Evolutionary conservation across 2,113 vertebrate species (phyloP).

Genomic region (Scartelaos histophorus): DNA sequence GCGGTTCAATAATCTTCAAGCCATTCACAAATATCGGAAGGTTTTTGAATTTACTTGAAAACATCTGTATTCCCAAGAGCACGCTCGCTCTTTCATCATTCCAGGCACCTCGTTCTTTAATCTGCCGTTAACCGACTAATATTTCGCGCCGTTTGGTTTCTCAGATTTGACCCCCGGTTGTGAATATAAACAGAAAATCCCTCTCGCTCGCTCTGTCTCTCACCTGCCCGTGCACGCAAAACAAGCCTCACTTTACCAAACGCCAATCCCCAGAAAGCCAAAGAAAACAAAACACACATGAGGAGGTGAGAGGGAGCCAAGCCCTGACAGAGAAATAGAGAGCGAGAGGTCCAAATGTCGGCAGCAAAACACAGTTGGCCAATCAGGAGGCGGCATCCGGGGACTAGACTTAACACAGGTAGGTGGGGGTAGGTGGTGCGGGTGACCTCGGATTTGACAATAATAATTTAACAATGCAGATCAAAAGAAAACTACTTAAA

Average conservation of each 20-base stretch:
- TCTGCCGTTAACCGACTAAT: constrained; percentile 66
- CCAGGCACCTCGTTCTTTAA: constrained; percentile 55
- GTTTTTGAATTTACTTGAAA: constrained; percentile 64
- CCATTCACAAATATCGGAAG: constrained; percentile 57
- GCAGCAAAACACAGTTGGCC: constrained; percentile 51
- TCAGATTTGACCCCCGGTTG: constrained; percentile 63
- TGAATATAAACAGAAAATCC: constrained; percentile 67
- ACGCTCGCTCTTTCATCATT: constrained; percentile 52
- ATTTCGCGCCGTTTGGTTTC: constrained; percentile 65
- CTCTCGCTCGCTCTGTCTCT: constrained; percentile 1
- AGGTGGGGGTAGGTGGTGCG: neutral
- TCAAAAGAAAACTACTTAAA: neutral
- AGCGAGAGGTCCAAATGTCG: constrained; percentile 40
- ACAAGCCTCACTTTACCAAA: constrained; percentile 52
- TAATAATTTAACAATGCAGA: neutral
- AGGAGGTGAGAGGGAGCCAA: neutral
- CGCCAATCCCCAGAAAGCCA: constrained; percentile 29
- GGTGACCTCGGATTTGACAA: neutral
- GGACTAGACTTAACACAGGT: constrained; percentile 2
- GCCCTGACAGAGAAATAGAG: constrained; percentile 3
- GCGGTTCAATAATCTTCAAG: constrained; percentile 53
- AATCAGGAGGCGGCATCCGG: constrained; percentile 37
- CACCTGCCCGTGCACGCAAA: constrained; percentile 64
- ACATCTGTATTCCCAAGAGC: constrained; percentile 44
- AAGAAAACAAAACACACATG: constrained; percentile 12